Conservation (phyloP, 1,140 invertebrate genomes). For the Euura saliciscinereae region DNA sequence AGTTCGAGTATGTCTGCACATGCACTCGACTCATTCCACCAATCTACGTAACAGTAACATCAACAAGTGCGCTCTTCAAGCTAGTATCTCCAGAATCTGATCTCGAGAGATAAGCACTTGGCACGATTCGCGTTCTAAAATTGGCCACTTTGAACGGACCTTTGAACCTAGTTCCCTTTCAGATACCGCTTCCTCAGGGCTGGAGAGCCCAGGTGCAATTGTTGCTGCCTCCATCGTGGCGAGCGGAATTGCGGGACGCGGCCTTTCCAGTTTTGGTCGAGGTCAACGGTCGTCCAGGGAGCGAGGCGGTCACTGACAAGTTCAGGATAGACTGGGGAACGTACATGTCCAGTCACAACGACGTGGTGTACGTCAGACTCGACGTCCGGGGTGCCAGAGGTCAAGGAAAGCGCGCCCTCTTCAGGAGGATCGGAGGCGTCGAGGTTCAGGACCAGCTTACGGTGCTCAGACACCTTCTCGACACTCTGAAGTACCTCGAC, state of each 20-base stretch:
- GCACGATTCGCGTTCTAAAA: too few relatives aligned
- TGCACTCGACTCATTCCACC: too few relatives aligned
- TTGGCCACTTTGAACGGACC: too few relatives aligned
- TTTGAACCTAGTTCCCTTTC: background rate
- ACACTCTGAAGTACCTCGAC: conserved; percentile 85
- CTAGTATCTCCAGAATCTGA: too few relatives aligned
- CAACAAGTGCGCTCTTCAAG: too few relatives aligned
- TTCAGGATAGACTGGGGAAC: conserved; percentile 90
- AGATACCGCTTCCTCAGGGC: conserved; percentile 76
- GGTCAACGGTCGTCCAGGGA: conserved; percentile 90
- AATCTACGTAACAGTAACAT: too few relatives aligned
- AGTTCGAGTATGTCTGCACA: too few relatives aligned
- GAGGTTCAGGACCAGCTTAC: conserved; percentile 90
- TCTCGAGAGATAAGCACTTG: too few relatives aligned
- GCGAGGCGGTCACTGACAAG: conserved; percentile 84
- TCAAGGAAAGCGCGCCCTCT: conserved; percentile 79
- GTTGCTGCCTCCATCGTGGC: conserved; percentile 81
- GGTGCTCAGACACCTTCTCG: conserved; percentile 82
- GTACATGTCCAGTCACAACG: conserved; percentile 90
- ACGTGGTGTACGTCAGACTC: conserved; percentile 87
- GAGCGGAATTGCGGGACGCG: conserved; percentile 81
- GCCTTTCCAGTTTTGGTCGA: conserved; percentile 85
- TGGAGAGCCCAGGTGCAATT: conserved; percentile 80
- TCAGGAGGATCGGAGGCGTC: conserved; percentile 79
- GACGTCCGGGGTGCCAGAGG: conserved; percentile 87